A percentile compares a stretch with the other conserved stretches of the same genome.
Evolutionary conservation across 2,888 invertebrate species (phyloP).

Genomic region (Drosophila picticornis): DNA sequence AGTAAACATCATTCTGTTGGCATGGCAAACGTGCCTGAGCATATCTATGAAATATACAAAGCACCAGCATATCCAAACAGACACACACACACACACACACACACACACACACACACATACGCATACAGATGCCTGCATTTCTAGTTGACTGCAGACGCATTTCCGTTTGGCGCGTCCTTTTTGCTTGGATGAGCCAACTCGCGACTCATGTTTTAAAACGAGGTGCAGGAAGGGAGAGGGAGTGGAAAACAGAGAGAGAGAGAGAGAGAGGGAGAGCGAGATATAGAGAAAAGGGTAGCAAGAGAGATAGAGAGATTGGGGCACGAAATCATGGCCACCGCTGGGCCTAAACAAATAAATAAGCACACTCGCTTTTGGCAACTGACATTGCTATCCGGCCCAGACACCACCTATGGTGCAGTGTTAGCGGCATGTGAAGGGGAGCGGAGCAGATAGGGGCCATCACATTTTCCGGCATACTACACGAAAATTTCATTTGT

Average conservation of each 20-base stretch:
- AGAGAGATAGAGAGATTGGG: constrained; percentile 6
- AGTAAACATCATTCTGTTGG: constrained; percentile 53
- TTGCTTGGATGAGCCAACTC: constrained; percentile 42
- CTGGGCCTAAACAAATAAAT: constrained; percentile 80
- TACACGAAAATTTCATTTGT: constrained; percentile 80
- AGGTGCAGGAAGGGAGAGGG: neutral
- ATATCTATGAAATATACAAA: constrained; percentile 49
- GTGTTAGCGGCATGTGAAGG: too few species aligned
- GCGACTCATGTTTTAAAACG: constrained; percentile 33
- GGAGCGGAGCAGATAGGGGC: neutral
- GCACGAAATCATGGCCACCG: constrained; percentile 64
- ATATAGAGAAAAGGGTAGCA: neutral
- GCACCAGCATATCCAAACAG: constrained; percentile 22
- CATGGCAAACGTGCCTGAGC: constrained; percentile 55
- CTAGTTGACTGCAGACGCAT: constrained; percentile 73
- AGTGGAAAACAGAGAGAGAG: neutral
- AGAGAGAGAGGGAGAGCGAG: neutral
- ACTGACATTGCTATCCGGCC: constrained; percentile 64
- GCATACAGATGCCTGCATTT: constrained; percentile 48
- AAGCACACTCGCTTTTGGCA: constrained; percentile 73
- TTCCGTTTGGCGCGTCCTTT: constrained; percentile 61
- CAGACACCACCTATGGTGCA: constrained; percentile 35
- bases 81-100: constrained; percentile 2
- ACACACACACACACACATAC: constrained; percentile 1
- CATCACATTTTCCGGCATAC: constrained; percentile 34